These are phyloP conservation scores for Empidonax traillii DNA, from an alignment of 2,113 vertebrate species.

Conservation along the genomic window DNA sequence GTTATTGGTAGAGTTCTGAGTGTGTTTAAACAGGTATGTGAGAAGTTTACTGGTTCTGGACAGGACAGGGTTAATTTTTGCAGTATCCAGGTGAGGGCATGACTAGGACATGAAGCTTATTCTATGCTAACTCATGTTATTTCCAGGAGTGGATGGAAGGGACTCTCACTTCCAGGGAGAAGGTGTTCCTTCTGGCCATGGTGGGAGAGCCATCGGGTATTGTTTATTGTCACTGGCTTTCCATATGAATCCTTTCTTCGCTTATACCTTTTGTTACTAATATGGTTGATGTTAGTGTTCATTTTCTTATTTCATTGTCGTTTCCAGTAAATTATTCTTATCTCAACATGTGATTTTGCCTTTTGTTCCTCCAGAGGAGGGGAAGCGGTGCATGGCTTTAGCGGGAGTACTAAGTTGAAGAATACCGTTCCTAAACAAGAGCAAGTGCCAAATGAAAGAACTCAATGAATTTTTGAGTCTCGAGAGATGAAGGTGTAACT, in stretches of 20 bases:
- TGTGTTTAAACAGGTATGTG: neutral
- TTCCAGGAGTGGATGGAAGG: neutral
- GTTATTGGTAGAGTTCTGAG: neutral
- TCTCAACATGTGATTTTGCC: neutral
- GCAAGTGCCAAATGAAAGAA: neutral
- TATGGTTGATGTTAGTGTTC: neutral
- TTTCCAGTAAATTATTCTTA: neutral
- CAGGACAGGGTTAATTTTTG: neutral
- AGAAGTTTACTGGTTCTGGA: neutral
- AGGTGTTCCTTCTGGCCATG: neutral
- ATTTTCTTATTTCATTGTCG: accelerated
- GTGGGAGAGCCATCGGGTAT: accelerated
- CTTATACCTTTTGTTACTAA: neutral
- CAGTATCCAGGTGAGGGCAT: neutral
- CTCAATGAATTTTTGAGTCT: neutral
- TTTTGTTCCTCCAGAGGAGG: neutral
- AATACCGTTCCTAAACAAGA: neutral
- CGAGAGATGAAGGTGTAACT: neutral
- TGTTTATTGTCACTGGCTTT: neutral
- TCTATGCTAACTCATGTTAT: neutral
- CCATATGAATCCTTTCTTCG: neutral
- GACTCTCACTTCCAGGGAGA: neutral
- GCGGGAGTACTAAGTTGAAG: neutral
- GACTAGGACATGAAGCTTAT: neutral
- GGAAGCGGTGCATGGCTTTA: neutral